These are phyloP conservation scores for Deroplatys truncata DNA, from an alignment of 2,888 invertebrate species.

Conservation along the genomic window DNA sequence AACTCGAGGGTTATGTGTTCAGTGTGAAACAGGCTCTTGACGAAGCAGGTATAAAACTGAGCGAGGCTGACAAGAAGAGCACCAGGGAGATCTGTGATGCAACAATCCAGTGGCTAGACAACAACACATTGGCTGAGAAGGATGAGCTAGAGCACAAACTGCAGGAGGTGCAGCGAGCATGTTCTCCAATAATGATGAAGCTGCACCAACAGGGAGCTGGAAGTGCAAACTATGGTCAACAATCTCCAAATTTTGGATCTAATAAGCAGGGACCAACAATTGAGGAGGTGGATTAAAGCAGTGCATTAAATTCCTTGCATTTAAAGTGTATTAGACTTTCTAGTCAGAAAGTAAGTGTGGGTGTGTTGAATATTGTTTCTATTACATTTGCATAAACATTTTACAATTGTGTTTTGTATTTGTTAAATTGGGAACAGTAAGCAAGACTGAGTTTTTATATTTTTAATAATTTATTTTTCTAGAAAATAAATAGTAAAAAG, in stretches of 20 bases:
- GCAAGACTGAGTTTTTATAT: too few relatives aligned
- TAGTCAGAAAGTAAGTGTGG: too few relatives aligned
- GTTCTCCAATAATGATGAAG: conserved; percentile 45
- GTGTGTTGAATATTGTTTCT: too few relatives aligned
- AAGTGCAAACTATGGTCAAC: conserved; percentile 27
- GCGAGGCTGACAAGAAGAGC: conserved; percentile 42
- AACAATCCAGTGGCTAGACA: conserved; percentile 47
- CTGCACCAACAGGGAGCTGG: conserved; percentile 34
- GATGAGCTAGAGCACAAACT: conserved; percentile 46
- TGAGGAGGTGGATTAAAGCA: conserved; percentile 47
- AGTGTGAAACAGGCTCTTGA: conserved; percentile 41
- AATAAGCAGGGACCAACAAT: conserved; percentile 41
- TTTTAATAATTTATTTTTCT: too few relatives aligned
- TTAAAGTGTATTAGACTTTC: too few relatives aligned
- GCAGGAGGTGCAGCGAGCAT: conserved; percentile 44
- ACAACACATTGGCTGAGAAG: conserved; percentile 47
- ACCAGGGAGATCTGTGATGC: conserved; percentile 41
- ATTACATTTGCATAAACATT: too few relatives aligned
- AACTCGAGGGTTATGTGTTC: conserved; percentile 44
- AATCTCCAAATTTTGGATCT: not conserved
- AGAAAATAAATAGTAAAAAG: too few relatives aligned
- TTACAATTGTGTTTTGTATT: too few relatives aligned
- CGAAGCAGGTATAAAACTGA: conserved; percentile 41
- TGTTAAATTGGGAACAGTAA: too few relatives aligned
- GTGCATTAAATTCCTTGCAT: too few relatives aligned